Evolutionary conservation across 1,140 invertebrate species (phyloP), one percentile per base, ranked within the genome.

Genomic region (Hirudo medicinalis): DNA sequence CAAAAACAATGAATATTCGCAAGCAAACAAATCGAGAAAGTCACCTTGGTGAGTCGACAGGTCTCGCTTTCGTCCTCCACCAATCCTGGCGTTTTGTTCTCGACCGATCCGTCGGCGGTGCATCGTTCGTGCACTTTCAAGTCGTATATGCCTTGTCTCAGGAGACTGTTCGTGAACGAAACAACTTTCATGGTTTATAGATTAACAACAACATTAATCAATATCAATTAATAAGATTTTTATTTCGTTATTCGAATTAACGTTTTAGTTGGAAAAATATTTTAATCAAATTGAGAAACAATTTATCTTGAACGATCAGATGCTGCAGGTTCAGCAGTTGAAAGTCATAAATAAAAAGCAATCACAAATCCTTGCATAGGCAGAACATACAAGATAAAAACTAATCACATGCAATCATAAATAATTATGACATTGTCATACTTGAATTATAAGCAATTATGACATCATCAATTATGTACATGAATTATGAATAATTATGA

Each of bases 1-100:
- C 8, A 68, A 4, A 27, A 29, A 36, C 9, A 68, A 32, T 19
- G 17, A 11, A 68, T 68, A 27, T 15, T 15, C 17, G 2, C 4
- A 68, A 11, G 2, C 8, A 9, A 22, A 68, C 25, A 29, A 32
- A 3, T 13, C n/a, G 32, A 9, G 29, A 32, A 70, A 49, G 72
- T 75, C 73, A 84, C 83, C 79, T 96, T 96, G 0, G 90, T 88
- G 0, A 96, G 83, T 66, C 90, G 84, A 76, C 90, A 89, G 90
- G 94, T 94, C 78, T 92, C 89, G 74, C 92, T 90, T 79, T 90
- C 89, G 19, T 86, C 87, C 32, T 90, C 87, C 8, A 77, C 74
- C 83, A 94, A 94, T 0, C 91, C 92, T 2, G 91, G 92, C 0
- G 93, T 96, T 69, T 82, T 86, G 68, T 87, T 88, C 54, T 83